Evolutionary conservation across 1,140 invertebrate genomes (phyloP).

Genomic region (Heliconius hermathena): DNA sequence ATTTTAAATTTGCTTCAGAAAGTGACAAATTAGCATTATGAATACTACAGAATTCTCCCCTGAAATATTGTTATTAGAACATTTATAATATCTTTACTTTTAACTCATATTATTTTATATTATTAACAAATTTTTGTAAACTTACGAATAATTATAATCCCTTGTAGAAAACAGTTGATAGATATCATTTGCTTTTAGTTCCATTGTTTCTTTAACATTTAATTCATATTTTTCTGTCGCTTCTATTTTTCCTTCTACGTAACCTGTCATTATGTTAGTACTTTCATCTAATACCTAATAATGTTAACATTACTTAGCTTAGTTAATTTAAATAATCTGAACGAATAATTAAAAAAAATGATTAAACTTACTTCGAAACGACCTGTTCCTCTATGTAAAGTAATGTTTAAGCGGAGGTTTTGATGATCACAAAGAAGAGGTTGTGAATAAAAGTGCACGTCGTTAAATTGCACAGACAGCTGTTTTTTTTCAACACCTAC

Average conservation of each 20-base stretch:
- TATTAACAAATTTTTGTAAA: background rate
- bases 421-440: slow-evolving; percentile 47
- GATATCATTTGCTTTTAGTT: slow-evolving; percentile 36
- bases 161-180: slow-evolving; percentile 45
- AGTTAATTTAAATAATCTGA: background rate
- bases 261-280: slow-evolving; percentile 40
- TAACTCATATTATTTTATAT: too few relatives aligned
- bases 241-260: background rate
- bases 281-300: slow-evolving; percentile 44
- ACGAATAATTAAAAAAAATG: background rate
- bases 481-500: slow-evolving; percentile 37
- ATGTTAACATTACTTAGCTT: too few relatives aligned
- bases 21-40: slow-evolving; percentile 42
- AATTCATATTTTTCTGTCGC: background rate
- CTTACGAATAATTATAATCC: slow-evolving; percentile 44
- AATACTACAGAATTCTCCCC: slow-evolving; percentile 50
- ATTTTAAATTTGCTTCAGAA: slow-evolving; percentile 45
- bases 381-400: slow-evolving; percentile 52
- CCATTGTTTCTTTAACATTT: slow-evolving; percentile 14
- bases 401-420: slow-evolving; percentile 41
- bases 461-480: slow-evolving; percentile 47
- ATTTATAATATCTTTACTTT: too few relatives aligned
- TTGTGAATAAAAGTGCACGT: slow-evolving; percentile 51
- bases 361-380: slow-evolving; percentile 52
- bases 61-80: slow-evolving; percentile 27